Evolutionary conservation across 2,888 invertebrate species (phyloP), one percentile per base, ranked within the genome.

Genomic region (Clepsis dumicolana): DNA sequence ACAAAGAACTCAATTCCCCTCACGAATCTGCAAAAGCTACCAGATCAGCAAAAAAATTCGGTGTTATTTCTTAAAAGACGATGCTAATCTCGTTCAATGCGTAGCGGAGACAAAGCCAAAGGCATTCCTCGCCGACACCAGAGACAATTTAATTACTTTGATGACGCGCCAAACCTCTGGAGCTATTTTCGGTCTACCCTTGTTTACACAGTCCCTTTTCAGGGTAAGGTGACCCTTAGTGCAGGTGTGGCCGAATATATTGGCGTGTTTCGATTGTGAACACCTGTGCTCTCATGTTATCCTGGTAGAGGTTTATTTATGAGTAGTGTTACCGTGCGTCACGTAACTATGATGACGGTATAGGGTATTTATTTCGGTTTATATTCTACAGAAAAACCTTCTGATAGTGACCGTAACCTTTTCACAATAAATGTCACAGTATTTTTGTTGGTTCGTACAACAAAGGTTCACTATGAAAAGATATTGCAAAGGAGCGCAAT

Each of bases 91-190:
- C 67, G 56, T 56, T 25, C 52, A 53, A 41, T 59, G 59, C 65
- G 24, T 65, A n/a, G 59, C 65, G 24, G 57, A n/a, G 18, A 53
- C 65, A 64, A 59, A 64, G 44, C 57, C 64, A 66, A 67, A 68
- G 64, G 44, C 59, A 65, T 63, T 61, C 62, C 57, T 65, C 29
- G 60, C 61, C 64, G 41, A 38, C 50, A 57, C 69, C 64, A 63
- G 69, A 66, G 60, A 73, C 78, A 76, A 76, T 77, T 75, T 77
- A 79, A 80, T 79, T 75, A 75, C 73, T 74, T 72, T 71, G 76
- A 77, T 75, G 79, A 79, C 79, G 73, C 72, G 74, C 65, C 48
- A 72, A 62, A 69, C 75, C 72, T 75, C 65, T 61, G 38, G 56
- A 66, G 70, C 70, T 71, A 74, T 75, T 80, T 79, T 76, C 73